phyloP scores from a whole-genome alignment of 2,888 invertebrate species.

The Invenusta paracnida region DNA sequence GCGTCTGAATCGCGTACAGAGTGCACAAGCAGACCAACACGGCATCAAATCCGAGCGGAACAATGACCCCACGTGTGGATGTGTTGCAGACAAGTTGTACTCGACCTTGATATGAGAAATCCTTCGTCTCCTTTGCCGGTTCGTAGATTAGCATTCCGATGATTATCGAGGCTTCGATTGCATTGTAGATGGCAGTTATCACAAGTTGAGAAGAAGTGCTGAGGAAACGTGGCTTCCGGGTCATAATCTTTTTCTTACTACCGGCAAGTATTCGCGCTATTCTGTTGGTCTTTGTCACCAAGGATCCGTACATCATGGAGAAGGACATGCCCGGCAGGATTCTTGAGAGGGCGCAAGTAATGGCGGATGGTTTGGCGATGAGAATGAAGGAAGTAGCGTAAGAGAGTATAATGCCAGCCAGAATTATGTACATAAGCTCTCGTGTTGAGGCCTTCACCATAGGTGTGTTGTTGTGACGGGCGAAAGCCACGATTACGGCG shows the following conservation, averaged over 20 bases:
- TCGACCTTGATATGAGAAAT: constrained; percentile 62
- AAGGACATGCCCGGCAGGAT: constrained; percentile 90
- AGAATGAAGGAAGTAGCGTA: constrained; percentile 75
- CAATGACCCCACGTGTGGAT: constrained; percentile 66
- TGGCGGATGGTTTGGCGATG: constrained; percentile 72
- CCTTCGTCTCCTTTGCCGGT: constrained; percentile 65
- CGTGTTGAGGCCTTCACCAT: constrained; percentile 89
- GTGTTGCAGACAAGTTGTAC: constrained; percentile 68
- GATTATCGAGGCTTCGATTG: constrained; percentile 75
- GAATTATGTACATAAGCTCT: constrained; percentile 74
- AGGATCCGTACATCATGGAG: constrained; percentile 89
- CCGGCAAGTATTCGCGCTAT: constrained; percentile 93
- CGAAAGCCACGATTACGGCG: constrained; percentile 75
- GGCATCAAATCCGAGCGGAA: constrained; percentile 75
- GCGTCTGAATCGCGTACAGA: constrained; percentile 72
- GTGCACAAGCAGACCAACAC: constrained; percentile 76
- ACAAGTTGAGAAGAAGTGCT: constrained; percentile 63
- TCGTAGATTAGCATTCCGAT: constrained; percentile 66
- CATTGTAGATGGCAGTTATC: constrained; percentile 78
- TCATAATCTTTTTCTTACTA: constrained; percentile 85
- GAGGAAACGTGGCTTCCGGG: constrained; percentile 82
- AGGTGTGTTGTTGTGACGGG: constrained; percentile 82
- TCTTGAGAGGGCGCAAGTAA: constrained; percentile 80
- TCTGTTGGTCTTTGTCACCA: constrained; percentile 92
- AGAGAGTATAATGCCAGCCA: constrained; percentile 62